Evolutionary conservation across 2,113 vertebrate species (phyloP).

Genomic region (Nycticryphes semicollaris): DNA sequence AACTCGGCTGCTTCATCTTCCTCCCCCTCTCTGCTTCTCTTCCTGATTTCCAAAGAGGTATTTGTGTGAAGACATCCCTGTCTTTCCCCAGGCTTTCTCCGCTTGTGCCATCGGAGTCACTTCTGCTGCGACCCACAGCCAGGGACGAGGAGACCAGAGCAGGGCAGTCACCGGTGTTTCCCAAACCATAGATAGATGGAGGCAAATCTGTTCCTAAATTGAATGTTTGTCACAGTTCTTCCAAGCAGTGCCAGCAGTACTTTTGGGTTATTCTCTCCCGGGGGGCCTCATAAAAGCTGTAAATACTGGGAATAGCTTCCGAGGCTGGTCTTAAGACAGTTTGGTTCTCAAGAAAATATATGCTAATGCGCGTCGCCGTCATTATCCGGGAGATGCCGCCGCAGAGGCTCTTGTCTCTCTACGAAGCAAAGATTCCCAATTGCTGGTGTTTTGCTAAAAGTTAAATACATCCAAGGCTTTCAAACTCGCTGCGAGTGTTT

Average conservation of each 20-base stretch:
- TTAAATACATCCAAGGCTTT: constrained; percentile 22
- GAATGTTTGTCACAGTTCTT: constrained; percentile 70
- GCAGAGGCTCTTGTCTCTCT: constrained; percentile 26
- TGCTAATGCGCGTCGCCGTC: constrained; percentile 66
- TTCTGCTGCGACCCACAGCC: not conserved
- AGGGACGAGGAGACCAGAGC: not conserved
- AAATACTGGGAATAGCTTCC: constrained; percentile 75
- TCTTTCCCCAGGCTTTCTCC: not conserved
- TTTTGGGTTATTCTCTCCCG: constrained; percentile 67
- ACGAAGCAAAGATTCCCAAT: constrained; percentile 36
- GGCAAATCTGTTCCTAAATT: constrained; percentile 60
- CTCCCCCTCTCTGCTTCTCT: not conserved
- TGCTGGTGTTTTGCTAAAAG: constrained; percentile 55
- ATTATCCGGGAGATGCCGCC: constrained; percentile 62
- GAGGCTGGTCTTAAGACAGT: constrained; percentile 58
- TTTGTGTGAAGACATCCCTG: not conserved
- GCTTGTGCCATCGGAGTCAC: not conserved
- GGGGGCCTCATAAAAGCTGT: constrained; percentile 69
- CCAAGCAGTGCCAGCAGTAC: constrained; percentile 49
- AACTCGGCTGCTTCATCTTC: not conserved
- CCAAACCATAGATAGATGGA: not conserved
- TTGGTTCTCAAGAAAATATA: constrained; percentile 67
- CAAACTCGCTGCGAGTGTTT: not conserved
- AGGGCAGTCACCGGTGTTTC: not conserved
- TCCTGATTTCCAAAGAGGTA: not conserved